A percentile compares a stretch with the other conserved stretches of the same genome.
Conservation (phyloP, 2,888 invertebrate species). For the Acrobeloides nanus region DNA sequence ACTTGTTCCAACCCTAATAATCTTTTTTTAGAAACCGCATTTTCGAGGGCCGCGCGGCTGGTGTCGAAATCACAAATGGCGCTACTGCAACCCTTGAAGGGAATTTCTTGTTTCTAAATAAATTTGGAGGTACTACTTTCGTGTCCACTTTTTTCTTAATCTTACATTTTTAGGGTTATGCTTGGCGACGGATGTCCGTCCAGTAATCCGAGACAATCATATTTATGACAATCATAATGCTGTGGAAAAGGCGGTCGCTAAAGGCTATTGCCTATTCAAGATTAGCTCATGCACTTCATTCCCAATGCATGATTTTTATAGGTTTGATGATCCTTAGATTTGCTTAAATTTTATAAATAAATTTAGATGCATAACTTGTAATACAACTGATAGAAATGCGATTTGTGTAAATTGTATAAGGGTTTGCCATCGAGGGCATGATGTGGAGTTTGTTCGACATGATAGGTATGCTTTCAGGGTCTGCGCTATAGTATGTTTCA, state of each 20-base stretch:
- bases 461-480: too few relatives aligned
- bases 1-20: too few relatives aligned
- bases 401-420: conserved; percentile 99
- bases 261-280: conserved; percentile 97
- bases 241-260: conserved; percentile 90
- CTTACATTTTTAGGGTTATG: conserved; percentile 34
- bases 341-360: too few relatives aligned
- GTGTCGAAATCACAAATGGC: conserved; percentile 98
- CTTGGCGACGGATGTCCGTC: conserved; percentile 51
- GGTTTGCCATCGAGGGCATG: conserved; percentile 96
- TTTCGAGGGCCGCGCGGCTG: conserved; percentile 93
- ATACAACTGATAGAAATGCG: conserved; percentile 96
- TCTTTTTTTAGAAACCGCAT: conserved; percentile 90
- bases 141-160: too few relatives aligned
- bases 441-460: conserved; percentile 96
- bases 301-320: conserved; percentile 99
- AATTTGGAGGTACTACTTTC: conserved; percentile 46
- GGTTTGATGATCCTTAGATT: conserved; percentile 52
- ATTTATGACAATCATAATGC: conserved; percentile 96
- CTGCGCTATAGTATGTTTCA: too few relatives aligned
- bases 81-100: conserved; percentile 96
- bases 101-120: conserved; percentile 70
- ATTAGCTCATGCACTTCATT: conserved; percentile 98
- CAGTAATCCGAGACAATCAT: conserved; percentile 68
- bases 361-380: conserved; percentile 84